phyloP scores from a whole-genome alignment of 2,888 invertebrate genomes.

The Hymenopus coronatus region DNA sequence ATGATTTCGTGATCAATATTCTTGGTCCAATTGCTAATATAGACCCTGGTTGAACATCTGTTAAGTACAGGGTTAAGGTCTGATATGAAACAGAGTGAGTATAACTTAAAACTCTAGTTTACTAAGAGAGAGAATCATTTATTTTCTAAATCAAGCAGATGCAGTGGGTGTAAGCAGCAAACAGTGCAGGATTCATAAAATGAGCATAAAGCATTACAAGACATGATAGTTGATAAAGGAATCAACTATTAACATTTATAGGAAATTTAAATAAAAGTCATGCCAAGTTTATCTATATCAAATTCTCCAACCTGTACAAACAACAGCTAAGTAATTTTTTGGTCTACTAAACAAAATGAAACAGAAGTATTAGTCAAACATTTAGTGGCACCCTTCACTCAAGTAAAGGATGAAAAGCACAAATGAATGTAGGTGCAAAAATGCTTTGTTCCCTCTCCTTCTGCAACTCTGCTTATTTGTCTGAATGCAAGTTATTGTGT shows the following conservation, averaged over 20 bases:
- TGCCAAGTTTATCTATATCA: background rate
- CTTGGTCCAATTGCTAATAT: background rate
- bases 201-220: constrained; percentile 20
- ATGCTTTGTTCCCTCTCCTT: too few relatives aligned
- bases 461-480: too few relatives aligned
- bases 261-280: background rate
- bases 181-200: constrained; percentile 21
- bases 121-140: constrained; percentile 3
- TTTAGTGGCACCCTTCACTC: too few relatives aligned
- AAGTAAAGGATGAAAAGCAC: too few relatives aligned
- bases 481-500: too few relatives aligned
- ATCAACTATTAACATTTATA: background rate
- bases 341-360: too few relatives aligned
- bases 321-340: too few relatives aligned
- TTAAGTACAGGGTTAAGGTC: background rate
- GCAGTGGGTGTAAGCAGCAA: constrained; percentile 23
- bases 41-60: constrained; percentile 12
- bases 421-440: too few relatives aligned
- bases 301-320: too few relatives aligned
- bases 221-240: background rate
- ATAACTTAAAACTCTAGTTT: constrained; percentile 7
- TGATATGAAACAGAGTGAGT: constrained; percentile 5
- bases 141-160: constrained; percentile 18
- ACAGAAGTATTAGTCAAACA: too few relatives aligned
- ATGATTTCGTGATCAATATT: background rate